Conservation (phyloP, 2,797 vertebrate genomes). For the Danionella dracula region DNA sequence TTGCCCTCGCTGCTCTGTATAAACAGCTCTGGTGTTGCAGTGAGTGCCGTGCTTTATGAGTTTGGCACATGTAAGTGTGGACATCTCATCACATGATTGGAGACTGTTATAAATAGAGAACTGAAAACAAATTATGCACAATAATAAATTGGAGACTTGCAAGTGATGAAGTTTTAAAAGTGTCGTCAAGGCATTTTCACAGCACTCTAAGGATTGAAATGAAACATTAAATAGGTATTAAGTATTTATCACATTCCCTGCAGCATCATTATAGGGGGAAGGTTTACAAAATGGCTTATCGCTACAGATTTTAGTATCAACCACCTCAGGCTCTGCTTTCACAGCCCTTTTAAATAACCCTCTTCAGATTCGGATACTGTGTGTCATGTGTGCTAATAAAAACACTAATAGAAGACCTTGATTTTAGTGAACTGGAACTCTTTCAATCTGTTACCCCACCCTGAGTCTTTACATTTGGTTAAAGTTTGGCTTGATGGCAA, state of each 20-base stretch:
- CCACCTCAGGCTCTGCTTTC: conserved; percentile 30
- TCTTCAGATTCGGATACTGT: conserved; percentile 17
- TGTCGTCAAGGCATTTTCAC: neutral
- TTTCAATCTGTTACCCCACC: conserved; percentile 6
- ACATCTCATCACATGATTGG: neutral
- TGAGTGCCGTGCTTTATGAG: conserved; percentile 6
- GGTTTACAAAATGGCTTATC: neutral
- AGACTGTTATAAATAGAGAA: neutral
- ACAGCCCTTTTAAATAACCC: conserved; percentile 31
- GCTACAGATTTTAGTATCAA: conserved; percentile 29
- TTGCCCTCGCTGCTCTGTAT: conserved; percentile 5
- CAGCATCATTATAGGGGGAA: conserved; percentile 16
- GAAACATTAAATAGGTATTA: conserved; percentile 9
- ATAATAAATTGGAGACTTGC: neutral
- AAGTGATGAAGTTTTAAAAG: conserved; percentile 26
- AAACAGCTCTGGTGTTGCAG: conserved; percentile 14
- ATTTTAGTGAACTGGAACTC: conserved; percentile 4
- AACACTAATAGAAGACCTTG: neutral
- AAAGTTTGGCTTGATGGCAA: conserved; percentile 15
- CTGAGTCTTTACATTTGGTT: conserved; percentile 34
- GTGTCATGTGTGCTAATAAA: conserved; percentile 19
- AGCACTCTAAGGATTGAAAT: conserved; percentile 17
- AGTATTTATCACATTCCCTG: conserved; percentile 29
- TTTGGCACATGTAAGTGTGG: conserved; percentile 8
- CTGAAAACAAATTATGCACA: neutral